These are phyloP conservation scores for Acanthosepion pharaonis DNA, from an alignment of 2,888 invertebrate genomes.

Conservation along the genomic window DNA sequence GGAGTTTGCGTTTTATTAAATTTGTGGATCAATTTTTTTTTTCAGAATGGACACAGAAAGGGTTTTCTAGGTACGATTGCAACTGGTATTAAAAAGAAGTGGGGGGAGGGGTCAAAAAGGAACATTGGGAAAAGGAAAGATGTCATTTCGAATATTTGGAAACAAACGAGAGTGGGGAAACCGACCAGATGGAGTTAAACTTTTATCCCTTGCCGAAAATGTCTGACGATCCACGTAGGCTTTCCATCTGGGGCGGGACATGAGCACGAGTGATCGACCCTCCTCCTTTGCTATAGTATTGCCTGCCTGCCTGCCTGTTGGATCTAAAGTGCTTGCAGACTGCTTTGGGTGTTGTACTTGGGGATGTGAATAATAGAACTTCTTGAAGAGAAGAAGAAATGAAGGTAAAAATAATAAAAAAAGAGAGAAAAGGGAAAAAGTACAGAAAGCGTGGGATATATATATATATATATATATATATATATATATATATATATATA, in stretches of 20 bases:
- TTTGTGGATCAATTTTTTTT: no score
- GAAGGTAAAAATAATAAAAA: background rate
- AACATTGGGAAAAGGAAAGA: background rate
- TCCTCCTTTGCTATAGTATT: no score
- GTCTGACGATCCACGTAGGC: background rate
- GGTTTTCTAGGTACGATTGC: no score
- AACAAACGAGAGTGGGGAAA: background rate
- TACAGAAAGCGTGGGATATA: no score
- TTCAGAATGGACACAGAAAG: no score
- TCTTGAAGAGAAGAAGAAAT: background rate
- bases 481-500: no score
- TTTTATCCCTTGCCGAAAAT: background rate
- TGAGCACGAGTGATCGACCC: background rate
- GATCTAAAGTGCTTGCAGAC: background rate
- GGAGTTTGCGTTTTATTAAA: no score
- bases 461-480: no score
- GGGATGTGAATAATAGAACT: background rate
- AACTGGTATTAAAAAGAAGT: no score
- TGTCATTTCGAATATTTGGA: background rate
- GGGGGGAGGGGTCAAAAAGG: background rate
- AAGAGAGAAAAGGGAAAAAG: background rate
- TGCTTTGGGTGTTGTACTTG: background rate
- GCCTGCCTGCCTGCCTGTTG: background rate
- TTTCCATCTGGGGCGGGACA: background rate
- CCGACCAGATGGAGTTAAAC: background rate